A percentile compares a stretch with the other conserved stretches of the same genome.
phyloP scores from a whole-genome alignment of 2,113 vertebrate species.

The Lepisosteus oculatus region DNA sequence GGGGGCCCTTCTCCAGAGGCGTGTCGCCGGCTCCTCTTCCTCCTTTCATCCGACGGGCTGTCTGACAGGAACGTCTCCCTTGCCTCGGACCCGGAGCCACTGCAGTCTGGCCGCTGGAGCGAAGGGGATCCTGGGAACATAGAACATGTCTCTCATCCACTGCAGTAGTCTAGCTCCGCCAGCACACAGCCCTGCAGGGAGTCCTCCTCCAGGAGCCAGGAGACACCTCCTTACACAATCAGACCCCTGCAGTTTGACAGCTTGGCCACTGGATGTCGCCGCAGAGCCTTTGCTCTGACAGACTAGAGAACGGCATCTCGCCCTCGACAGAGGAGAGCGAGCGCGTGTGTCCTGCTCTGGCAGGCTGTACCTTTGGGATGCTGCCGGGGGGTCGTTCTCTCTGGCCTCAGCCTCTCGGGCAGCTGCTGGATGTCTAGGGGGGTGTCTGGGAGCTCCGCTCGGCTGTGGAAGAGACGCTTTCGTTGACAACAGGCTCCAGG shows the following conservation, averaged over 20 bases:
- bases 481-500: background rate
- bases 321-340: background rate
- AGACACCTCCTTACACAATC: too few relatives aligned
- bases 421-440: conserved; percentile 80
- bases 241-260: background rate
- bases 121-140: conserved; percentile 33
- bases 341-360: background rate
- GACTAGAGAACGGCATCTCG: background rate
- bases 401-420: conserved; percentile 63
- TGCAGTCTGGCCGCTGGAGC: conserved; percentile 17
- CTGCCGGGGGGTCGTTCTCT: conserved; percentile 52
- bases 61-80: conserved; percentile 50
- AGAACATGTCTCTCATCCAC: background rate
- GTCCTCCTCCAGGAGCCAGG: too few relatives aligned
- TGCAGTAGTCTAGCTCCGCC: background rate
- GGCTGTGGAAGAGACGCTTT: conserved; percentile 51
- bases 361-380: conserved; percentile 54
- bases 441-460: conserved; percentile 67
- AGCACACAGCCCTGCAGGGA: too few relatives aligned
- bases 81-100: conserved; percentile 44
- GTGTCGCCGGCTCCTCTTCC: conserved; percentile 60
- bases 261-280: conserved; percentile 20
- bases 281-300: background rate
- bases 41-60: conserved; percentile 54
- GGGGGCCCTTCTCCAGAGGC: conserved; percentile 54